Base-by-base conservation (phyloP, 2,888 invertebrate species). In the Tortricodes alternella region DNA sequence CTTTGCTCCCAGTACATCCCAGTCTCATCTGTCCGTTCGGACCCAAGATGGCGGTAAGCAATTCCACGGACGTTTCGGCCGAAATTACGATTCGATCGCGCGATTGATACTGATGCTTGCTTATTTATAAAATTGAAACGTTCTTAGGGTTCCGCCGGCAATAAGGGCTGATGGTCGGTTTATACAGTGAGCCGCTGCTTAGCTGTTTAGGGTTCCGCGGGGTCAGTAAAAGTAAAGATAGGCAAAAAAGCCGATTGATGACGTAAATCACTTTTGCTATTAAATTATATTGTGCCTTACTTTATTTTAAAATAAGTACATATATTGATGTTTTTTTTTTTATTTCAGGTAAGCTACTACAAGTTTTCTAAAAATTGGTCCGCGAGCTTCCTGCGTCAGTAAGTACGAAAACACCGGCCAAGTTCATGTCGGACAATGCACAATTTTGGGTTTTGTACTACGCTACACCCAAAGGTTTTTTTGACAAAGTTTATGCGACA, bases 21-120 rank as follows among this genome's bases (percentile, higher is more conserved):
- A 34, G 61, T 43, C 69, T 51, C 50, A 51, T 68, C 68, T 65
- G 67, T 60, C 48, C 58, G 65, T 61, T 61, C 41, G 61, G 62
- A 56, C 64, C 69, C 71, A 73, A 79, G 79, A 80, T 76, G 68
- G 75, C 71, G 76, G 77, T 78, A 72, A 68, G 70, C 78, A 73
- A 77, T 81, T 77, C 78, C 71, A 79, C 76, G 62, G 76, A 70
- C 70, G 70, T 78, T 78, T 74, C 63, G 67, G 72, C 73, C 73
- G 75, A 76, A 78, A 80, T 81, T 78, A 76, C 78, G 77, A 74
- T 48, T 6, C 23, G 38, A 21, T 5, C 46, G 18, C 65, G 62
- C 74, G 70, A 77, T 78, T 78, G 80, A 78, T 78, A 77, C 76
- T 75, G 72, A 66, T 61, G 55, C 41, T 41, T 49, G 43, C 55